phyloP scores from a whole-genome alignment of 1,140 invertebrate genomes.

The Laupala kohalensis region DNA sequence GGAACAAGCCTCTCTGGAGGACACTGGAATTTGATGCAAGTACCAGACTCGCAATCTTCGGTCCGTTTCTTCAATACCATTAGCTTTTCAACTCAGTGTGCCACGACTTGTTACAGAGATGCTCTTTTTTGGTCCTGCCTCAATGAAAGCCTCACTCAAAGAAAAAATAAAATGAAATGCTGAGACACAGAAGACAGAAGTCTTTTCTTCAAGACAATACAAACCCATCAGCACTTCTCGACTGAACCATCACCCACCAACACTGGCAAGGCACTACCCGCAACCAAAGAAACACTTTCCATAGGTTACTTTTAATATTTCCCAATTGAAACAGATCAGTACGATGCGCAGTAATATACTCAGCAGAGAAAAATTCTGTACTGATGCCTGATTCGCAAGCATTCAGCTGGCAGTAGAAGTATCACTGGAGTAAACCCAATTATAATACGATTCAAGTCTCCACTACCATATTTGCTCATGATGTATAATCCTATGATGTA shows the following conservation, averaged over 20 bases:
- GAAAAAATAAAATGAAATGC: background rate
- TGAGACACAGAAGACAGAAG: background rate
- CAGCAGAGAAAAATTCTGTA: background rate
- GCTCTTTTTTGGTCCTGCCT: background rate
- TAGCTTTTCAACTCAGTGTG: background rate
- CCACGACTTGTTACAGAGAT: background rate
- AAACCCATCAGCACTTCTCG: background rate
- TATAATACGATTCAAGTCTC: background rate
- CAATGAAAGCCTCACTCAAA: background rate
- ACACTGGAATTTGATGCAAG: background rate
- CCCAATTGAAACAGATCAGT: background rate
- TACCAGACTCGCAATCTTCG: too few relatives aligned
- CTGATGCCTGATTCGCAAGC: background rate
- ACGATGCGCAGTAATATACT: background rate
- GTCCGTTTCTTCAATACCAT: background rate
- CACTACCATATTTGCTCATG: background rate
- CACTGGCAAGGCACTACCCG: background rate
- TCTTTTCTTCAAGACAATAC: background rate
- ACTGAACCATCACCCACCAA: background rate
- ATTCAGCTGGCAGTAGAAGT: background rate
- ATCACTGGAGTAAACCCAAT: background rate
- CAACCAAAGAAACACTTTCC: background rate
- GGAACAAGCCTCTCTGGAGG: background rate
- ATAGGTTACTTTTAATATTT: too few relatives aligned
- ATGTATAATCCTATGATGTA: too few relatives aligned